Evolutionary conservation across 2,797 vertebrate genomes (phyloP).

Genomic region (Sylvilagus floridanus): DNA sequence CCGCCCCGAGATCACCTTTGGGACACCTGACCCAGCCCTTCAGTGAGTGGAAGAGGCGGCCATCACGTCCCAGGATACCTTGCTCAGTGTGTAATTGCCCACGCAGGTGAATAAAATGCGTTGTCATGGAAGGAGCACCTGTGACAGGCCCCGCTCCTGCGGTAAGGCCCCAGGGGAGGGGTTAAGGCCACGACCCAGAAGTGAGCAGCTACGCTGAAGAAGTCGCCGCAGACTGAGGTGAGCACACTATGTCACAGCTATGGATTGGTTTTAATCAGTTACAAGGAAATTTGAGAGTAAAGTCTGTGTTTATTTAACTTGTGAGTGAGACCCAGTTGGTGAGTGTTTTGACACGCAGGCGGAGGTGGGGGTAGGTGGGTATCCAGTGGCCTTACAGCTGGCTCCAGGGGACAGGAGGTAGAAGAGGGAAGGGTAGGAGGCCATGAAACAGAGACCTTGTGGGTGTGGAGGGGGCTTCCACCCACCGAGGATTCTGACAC

Average conservation of each 20-base stretch:
- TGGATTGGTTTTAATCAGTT: neutral
- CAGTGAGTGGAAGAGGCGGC: neutral
- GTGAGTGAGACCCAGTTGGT: neutral
- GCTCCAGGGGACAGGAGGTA: neutral
- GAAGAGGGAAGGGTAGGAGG: neutral
- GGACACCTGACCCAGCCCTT: neutral
- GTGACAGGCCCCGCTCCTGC: neutral
- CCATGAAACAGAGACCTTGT: neutral
- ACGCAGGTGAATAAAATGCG: neutral
- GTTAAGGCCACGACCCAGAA: neutral
- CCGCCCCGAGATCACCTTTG: neutral
- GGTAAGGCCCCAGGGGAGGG: neutral
- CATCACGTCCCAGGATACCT: neutral
- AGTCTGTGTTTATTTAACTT: neutral
- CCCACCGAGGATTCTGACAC: rapidly evolving
- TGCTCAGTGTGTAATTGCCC: neutral
- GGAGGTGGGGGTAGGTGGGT: neutral
- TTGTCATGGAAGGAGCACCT: neutral
- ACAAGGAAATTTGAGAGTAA: neutral
- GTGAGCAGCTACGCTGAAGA: neutral
- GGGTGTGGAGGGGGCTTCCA: neutral
- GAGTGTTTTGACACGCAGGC: neutral
- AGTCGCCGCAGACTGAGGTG: neutral
- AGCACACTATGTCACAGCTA: neutral
- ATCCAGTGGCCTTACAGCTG: neutral